phyloP scores from a whole-genome alignment of 2,113 vertebrate species.

The Paratilapia polleni region DNA sequence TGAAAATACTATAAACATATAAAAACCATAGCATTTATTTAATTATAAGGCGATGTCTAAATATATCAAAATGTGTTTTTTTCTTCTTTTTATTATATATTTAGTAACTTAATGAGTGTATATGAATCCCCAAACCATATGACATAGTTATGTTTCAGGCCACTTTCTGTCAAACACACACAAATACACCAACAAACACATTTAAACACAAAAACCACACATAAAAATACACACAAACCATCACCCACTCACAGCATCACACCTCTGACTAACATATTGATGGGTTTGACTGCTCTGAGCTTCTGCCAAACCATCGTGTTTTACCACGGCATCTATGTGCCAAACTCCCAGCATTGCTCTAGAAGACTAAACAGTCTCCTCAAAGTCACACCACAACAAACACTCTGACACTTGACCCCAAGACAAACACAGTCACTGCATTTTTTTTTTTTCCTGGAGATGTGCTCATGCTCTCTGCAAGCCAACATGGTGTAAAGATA shows the following conservation, averaged over 20 bases:
- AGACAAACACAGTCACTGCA: not conserved
- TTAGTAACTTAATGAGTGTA: not conserved
- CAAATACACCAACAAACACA: conserved; percentile 10
- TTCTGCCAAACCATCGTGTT: conserved; percentile 33
- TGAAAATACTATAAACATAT: no score
- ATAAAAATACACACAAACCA: not conserved
- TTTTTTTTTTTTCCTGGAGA: conserved; percentile 13
- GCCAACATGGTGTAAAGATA: not conserved
- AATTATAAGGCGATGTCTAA: no score
- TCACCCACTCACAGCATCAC: conserved; percentile 11
- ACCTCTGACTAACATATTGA: conserved; percentile 14
- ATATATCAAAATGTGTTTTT: not conserved
- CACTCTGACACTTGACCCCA: not conserved
- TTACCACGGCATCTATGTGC: not conserved
- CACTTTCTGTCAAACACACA: not conserved
- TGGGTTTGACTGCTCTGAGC: not conserved
- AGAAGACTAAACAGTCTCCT: conserved; percentile 15
- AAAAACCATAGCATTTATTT: no score
- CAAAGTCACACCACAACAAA: conserved; percentile 24
- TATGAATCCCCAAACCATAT: not conserved
- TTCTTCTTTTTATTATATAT: not conserved
- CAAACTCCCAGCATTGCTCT: conserved; percentile 22
- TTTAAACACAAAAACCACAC: conserved; percentile 3
- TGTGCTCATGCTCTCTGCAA: not conserved
- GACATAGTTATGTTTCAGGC: not conserved